Percentiles rank a stretch among this genome's conserved stretches.
phyloP scores from a whole-genome alignment of 1,140 invertebrate species.

The Drosophila eugracilis region DNA sequence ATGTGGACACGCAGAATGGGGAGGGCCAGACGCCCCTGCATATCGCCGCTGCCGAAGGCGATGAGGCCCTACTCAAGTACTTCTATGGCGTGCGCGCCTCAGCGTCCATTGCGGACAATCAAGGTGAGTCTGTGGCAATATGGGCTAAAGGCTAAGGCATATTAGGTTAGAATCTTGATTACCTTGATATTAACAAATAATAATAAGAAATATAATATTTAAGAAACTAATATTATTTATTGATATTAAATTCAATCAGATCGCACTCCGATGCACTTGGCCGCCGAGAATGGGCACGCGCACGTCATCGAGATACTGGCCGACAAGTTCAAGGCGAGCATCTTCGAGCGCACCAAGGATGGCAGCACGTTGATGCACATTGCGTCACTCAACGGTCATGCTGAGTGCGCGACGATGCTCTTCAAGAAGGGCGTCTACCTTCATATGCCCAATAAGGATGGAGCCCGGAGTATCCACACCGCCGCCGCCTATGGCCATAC shows the following conservation, averaged over 20 bases:
- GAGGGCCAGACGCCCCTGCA: constrained; percentile 97
- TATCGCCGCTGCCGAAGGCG: constrained; percentile 97
- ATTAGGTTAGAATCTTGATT: not conserved
- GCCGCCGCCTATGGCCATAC: constrained; percentile 97
- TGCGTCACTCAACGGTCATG: constrained; percentile 97
- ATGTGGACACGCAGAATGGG: constrained; percentile 95
- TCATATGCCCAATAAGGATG: constrained; percentile 99
- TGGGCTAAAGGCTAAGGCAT: not conserved
- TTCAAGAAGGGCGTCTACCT: constrained; percentile 99
- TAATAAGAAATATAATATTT: no score
- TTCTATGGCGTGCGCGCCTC: constrained; percentile 97
- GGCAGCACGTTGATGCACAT: constrained; percentile 99
- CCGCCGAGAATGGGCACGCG: constrained; percentile 98
- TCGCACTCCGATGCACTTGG: constrained; percentile 97
- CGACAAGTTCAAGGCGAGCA: constrained; percentile 98
- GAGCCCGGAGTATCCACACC: constrained; percentile 96
- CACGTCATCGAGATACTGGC: constrained; percentile 97
- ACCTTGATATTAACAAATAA: not conserved
- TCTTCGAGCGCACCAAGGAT: constrained; percentile 97
- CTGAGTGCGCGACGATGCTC: constrained; percentile 99
- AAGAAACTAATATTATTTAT: no score
- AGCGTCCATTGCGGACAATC: constrained; percentile 96
- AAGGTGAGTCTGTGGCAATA: constrained; percentile 86
- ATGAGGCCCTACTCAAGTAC: constrained; percentile 97
- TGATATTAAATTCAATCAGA: constrained; percentile 86